These are phyloP conservation scores for Trinectes maculatus DNA, from an alignment of 2,113 vertebrate species.

Conservation along the genomic window DNA sequence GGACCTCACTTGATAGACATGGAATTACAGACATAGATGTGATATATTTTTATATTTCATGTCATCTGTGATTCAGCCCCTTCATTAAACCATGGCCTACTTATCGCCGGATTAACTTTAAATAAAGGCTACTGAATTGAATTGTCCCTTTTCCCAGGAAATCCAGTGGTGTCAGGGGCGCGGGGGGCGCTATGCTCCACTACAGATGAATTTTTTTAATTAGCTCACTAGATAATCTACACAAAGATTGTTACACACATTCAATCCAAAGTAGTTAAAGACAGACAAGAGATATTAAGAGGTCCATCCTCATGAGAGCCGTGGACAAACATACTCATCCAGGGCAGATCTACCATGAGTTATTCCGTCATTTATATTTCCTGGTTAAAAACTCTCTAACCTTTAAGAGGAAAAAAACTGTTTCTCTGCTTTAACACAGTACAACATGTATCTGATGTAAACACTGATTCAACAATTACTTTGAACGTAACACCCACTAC, in stretches of 20 bases:
- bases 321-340: no score
- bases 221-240: slow-evolving; percentile 18
- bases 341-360: no score
- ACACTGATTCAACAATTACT: not conserved
- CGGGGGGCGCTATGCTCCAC: not conserved
- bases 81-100: slow-evolving; percentile 53
- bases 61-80: slow-evolving; percentile 42
- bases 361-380: no score
- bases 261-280: slow-evolving; percentile 11
- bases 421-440: not conserved
- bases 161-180: slow-evolving; percentile 32
- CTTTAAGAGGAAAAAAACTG: not conserved
- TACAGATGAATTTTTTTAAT: slow-evolving; percentile 31
- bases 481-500: not conserved
- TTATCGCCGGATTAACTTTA: slow-evolving; percentile 53
- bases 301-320: no score
- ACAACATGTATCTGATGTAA: not conserved
- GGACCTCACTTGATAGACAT: slow-evolving; percentile 24
- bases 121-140: slow-evolving; percentile 65
- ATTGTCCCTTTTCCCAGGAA: slow-evolving; percentile 41
- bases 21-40: slow-evolving; percentile 27
- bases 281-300: slow-evolving; percentile 1
- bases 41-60: slow-evolving; percentile 41
- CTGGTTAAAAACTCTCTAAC: not conserved
- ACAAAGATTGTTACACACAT: not conserved